Evolutionary conservation across 2,888 invertebrate species (phyloP), one percentile per base, ranked within the genome.

Genomic region (Rotaria magnacalcarata): DNA sequence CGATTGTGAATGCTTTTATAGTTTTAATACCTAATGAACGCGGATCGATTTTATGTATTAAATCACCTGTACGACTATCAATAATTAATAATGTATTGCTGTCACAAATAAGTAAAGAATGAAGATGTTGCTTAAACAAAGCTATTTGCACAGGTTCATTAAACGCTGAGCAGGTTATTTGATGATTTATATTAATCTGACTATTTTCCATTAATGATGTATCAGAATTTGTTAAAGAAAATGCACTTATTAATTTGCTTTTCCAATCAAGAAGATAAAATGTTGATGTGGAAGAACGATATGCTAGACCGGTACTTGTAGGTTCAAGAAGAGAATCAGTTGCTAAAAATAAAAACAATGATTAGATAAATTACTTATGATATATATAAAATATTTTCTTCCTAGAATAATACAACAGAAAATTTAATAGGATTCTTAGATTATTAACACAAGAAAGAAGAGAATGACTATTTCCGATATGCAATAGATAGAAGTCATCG

Each of bases 31-130:
- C 47, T 19, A 16, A 41, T 47, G 47, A 80, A 47, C n/a, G 43
- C 47, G 47, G 24, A 80, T 80, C 80, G 0, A 47, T 47, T 47
- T 43, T 80, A 47, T 80, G 47, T n/a, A 80, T 47, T 80, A 80
- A n/a, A 47, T 80, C 47, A 43, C 80, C 80, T 47, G 43, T 80
- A 47, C n/a, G 80, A 80, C 8, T 80, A 47, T 80, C 47, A 47
- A 80, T 14, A 14, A 80, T 47, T 24, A 47, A 47, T 10, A 80
- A 47, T 80, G 11, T 43, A 47, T 80, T 80, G n/a, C 24, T 47
- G 47, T 80, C 80, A n/a, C 21, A 80, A 11, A 80, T 80, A n/a
- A 80, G 80, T 67, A 67, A 67, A 80, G 43, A 80, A 47, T 80
- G n/a, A 19, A 24, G n/a, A 80, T 47, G 80, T 24, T 43, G 47